phyloP scores from a whole-genome alignment of 2,888 invertebrate genomes.

The Chrysopilus asiliformis region DNA sequence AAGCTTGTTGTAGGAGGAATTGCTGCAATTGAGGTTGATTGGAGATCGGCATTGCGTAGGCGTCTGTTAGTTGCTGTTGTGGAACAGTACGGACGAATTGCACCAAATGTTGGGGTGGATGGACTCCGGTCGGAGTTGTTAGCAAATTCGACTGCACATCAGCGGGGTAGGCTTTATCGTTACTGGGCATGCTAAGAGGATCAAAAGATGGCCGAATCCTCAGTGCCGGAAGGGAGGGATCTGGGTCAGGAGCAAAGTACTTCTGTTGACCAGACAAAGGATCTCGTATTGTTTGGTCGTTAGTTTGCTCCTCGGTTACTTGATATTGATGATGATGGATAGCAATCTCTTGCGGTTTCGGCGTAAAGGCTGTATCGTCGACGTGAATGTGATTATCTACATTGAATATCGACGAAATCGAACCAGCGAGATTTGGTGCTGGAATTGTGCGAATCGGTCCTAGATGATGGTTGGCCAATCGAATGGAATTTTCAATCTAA shows the following conservation, averaged over 20 bases:
- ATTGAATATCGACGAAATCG: background rate
- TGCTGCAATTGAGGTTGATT: constrained; percentile 35
- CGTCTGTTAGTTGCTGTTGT: constrained; percentile 34
- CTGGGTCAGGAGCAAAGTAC: constrained; percentile 40
- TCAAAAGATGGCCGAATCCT: constrained; percentile 34
- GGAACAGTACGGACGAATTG: constrained; percentile 35
- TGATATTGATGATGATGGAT: constrained; percentile 35
- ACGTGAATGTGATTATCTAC: constrained; percentile 29
- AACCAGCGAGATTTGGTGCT: constrained; percentile 53
- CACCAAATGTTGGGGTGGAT: constrained; percentile 37
- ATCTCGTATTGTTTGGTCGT: constrained; percentile 33
- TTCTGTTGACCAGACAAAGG: constrained; percentile 34
- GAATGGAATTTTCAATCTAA: constrained; percentile 27
- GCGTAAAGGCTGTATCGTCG: constrained; percentile 19
- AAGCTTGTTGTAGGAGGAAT: constrained; percentile 21
- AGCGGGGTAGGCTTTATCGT: constrained; percentile 30
- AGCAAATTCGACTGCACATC: constrained; percentile 30
- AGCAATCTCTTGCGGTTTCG: constrained; percentile 16
- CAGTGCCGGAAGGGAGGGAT: constrained; percentile 35
- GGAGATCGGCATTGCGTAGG: constrained; percentile 36
- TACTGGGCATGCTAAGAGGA: constrained; percentile 36
- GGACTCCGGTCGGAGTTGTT: constrained; percentile 25
- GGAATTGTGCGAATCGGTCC: constrained; percentile 78
- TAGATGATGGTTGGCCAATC: constrained; percentile 82
- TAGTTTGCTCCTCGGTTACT: constrained; percentile 40